A percentile compares a stretch with the other conserved stretches of the same genome.
Evolutionary conservation across 2,113 vertebrate genomes (phyloP).

Genomic region (Tangachromis dhanisi): DNA sequence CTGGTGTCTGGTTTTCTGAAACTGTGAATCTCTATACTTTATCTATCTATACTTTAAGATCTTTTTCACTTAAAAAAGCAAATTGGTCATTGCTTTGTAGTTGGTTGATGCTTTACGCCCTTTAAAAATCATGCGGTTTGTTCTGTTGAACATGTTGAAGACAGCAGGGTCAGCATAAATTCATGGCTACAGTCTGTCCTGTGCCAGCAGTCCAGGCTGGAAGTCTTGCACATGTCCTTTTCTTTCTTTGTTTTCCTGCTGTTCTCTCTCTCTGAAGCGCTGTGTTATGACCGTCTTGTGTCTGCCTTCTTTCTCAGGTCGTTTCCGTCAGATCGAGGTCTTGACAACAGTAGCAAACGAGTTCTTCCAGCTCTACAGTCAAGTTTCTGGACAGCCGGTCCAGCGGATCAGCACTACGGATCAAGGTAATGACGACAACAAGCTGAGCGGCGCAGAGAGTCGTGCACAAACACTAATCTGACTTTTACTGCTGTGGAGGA

Average conservation of each 20-base stretch:
- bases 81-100: not conserved
- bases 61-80: not conserved
- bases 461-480: not conserved
- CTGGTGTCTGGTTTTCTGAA: not conserved
- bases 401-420: slow-evolving; percentile 77
- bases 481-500: not conserved
- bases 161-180: not conserved
- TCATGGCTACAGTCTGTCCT: not conserved
- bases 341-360: slow-evolving; percentile 94
- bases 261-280: not conserved
- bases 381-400: slow-evolving; percentile 88
- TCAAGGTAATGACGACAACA: slow-evolving; percentile 17
- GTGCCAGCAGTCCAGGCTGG: not conserved
- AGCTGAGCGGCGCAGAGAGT: not conserved
- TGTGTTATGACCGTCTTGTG: not conserved
- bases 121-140: not conserved
- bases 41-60: not conserved
- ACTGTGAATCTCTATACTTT: not conserved
- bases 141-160: not conserved
- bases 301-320: slow-evolving; percentile 70
- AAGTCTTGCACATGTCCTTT: not conserved
- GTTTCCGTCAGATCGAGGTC: slow-evolving; percentile 97
- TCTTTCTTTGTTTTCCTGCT: not conserved
- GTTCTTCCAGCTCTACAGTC: slow-evolving; percentile 94
- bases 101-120: not conserved